phyloP scores from a whole-genome alignment of 2,888 invertebrate species.

The Scotopteryx bipunctaria region DNA sequence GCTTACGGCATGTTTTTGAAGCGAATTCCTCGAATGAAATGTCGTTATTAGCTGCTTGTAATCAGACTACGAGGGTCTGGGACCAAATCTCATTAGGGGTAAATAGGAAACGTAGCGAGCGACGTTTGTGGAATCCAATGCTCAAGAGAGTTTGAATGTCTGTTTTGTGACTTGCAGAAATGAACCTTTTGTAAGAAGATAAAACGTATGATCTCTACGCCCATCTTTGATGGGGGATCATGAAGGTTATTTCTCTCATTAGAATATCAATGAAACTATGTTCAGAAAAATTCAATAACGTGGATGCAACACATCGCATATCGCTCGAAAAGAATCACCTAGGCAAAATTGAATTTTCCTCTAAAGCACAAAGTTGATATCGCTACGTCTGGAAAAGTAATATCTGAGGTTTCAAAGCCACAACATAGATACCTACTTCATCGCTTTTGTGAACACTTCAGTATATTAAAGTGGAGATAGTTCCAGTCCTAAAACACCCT shows the following conservation, averaged over 20 bases:
- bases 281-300: neutral
- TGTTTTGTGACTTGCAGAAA: slow-evolving; percentile 13
- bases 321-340: slow-evolving; percentile 18
- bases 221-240: neutral
- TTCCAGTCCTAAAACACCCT: neutral
- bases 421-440: slow-evolving; percentile 27
- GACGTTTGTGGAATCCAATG: slow-evolving; percentile 28
- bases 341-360: slow-evolving; percentile 48
- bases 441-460: neutral
- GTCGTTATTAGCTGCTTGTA: slow-evolving; percentile 42
- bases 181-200: too few relatives aligned
- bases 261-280: neutral
- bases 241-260: neutral
- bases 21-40: slow-evolving; percentile 24
- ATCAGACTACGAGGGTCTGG: slow-evolving; percentile 41
- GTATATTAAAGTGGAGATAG: neutral
- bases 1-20: slow-evolving; percentile 23
- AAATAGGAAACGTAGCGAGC: slow-evolving; percentile 38
- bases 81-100: slow-evolving; percentile 49
- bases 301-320: neutral
- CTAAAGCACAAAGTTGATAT: slow-evolving; percentile 21
- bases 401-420: slow-evolving; percentile 53
- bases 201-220: neutral
- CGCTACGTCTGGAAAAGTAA: slow-evolving; percentile 43
- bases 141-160: slow-evolving; percentile 1